Evolutionary conservation across 2,888 invertebrate genomes (phyloP), one percentile per base, ranked within the genome.

Genomic region (Aradus depressus): DNA sequence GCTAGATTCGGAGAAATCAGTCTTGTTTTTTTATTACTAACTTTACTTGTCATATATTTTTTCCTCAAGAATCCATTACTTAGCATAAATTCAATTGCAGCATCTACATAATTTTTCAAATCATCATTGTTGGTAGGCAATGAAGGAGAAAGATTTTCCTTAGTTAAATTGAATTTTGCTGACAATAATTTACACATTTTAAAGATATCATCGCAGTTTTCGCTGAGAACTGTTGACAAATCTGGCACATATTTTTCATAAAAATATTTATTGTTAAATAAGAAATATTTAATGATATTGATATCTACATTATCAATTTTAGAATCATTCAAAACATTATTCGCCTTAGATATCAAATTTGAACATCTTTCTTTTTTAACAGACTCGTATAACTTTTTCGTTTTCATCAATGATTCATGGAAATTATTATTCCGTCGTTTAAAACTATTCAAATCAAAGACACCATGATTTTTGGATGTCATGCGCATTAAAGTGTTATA

Each of bases 401-500:
- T 37, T 37, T 4, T 22, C 25, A 21, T 3, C 6, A 26, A 25
- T 25, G n/a, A 3, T 26, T 35, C 38, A 38, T 37, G 18, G 25
- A 8, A 18, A 4, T 26, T 23, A 22, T 38, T 18, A 23, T 37
- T 22, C 38, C 22, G 19, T 6, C n/a, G 10, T 3, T 22, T 22
- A 8, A 38, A 21, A 38, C 18, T 8, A 38, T 25, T n/a, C 26
- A 47, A 47, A n/a, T n/a, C n/a, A 38, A 22, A 25, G n/a, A 35
- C 12, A 38, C 38, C 8, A 25, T 51, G 49, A 12, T 51, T 39
- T 34, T 48, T 49, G 10, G 42, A 25, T 21, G 48, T 34, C 3
- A 50, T 45, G 35, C 31, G 18, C 41, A 50, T 44, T 16, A 55
- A 45, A 18, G 42, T 35, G n/a, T 50, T 38, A 62, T 75, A 76